Base-by-base conservation (phyloP, 35 echinoderm and acorn worm genomes). In the Lytechinus variegatus region DNA sequence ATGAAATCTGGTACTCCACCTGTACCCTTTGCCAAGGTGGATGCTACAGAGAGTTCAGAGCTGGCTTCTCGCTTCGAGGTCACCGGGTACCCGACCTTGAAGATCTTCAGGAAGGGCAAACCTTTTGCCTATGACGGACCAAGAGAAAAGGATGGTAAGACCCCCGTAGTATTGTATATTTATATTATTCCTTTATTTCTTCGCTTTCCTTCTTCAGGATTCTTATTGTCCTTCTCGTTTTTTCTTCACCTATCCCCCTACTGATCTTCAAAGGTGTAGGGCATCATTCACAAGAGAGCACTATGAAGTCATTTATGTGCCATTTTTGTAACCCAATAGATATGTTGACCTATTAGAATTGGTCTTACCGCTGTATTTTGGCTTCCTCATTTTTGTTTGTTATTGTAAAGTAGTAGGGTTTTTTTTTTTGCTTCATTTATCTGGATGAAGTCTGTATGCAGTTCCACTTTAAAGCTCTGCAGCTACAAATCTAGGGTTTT, bases 81-180 rank as follows among this genome's bases (percentile, higher is more conserved):
- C 9, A 33, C 94, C 3, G 98, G 98, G 21, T 99, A 97, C 88
- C 98, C 98, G 13, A 99, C 98, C 24, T 54, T 99, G 27, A 99
- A 99, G 92, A 97, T 99, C 10, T 99, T 99, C 91, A 96, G 96
- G 27, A 97, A 99, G 24, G 98, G 98, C 27, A 28, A 96, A 19
- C 95, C 94, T 3, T 97, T 61, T 94, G 96, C 97, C 55, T 99
- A 98, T 61, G 95, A 98, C 89, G 98, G 98, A 87, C 98, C 98
- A 9, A 95, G 98, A 86, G 97, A 98, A 66, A 96, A 97, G 79
- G 88, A 94, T 95, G 98, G 98, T 98, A 91, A 92, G 98, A 86
- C 57, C 11, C 55, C 52, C 10, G 54, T 29, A 92, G 57, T 0
- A 3, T 95, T 58, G 51, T 91, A 24, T 87, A 9, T 6, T 87